Conservation (phyloP, 2,113 vertebrate species). For the Cygnus buccinator region DNA sequence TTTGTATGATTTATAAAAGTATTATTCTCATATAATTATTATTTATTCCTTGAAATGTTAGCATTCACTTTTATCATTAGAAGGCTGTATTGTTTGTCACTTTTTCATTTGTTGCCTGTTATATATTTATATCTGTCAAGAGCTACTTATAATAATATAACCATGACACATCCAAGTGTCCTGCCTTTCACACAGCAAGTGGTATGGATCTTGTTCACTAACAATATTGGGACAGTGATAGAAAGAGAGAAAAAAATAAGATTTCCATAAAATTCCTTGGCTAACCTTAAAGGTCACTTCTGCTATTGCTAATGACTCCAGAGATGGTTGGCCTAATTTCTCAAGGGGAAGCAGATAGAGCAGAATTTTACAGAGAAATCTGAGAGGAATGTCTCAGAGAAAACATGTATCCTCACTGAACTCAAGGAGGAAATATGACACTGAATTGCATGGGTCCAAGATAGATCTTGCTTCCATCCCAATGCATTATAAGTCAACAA, state of each 20-base stretch:
- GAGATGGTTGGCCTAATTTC: not conserved
- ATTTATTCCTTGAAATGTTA: not conserved
- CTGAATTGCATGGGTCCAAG: not conserved
- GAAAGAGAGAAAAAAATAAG: not conserved
- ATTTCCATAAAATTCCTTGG: not conserved
- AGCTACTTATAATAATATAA: not conserved
- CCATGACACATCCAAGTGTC: not conserved
- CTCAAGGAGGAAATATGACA: not conserved
- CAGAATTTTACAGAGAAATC: not conserved
- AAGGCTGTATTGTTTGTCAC: conserved; percentile 49
- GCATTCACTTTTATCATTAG: conserved; percentile 48
- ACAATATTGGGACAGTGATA: not conserved
- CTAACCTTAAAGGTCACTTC: not conserved
- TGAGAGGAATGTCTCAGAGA: not conserved
- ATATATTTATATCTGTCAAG: not conserved
- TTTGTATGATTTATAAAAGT: not conserved
- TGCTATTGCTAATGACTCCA: not conserved
- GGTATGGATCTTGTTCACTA: not conserved
- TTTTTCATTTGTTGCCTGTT: not conserved
- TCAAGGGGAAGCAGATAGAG: not conserved
- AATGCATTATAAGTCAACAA: not conserved
- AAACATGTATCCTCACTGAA: not conserved
- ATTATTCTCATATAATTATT: not conserved
- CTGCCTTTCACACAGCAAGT: not conserved
- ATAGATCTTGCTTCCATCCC: not conserved